These are phyloP conservation scores for Hemibagrus wyckioides DNA, from an alignment of 2,113 vertebrate species.

Conservation along the genomic window DNA sequence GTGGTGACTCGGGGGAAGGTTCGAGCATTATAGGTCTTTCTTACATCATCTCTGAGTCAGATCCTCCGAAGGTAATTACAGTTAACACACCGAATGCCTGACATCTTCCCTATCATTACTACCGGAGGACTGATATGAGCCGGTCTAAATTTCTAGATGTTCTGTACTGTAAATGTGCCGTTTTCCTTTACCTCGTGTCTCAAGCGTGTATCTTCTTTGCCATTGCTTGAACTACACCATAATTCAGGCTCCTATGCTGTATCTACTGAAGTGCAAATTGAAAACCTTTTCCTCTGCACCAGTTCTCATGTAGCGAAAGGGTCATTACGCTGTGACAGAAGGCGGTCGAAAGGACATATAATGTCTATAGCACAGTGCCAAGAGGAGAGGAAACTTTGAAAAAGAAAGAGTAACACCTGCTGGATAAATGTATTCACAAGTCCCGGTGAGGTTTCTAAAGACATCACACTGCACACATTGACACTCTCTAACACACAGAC, in stretches of 20 bases:
- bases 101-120: background rate
- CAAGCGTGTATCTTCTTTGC: slow-evolving; percentile 2
- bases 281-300: slow-evolving; percentile 17
- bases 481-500: slow-evolving; percentile 9
- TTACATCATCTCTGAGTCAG: background rate
- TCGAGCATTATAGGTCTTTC: background rate
- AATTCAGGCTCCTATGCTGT: background rate
- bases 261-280: slow-evolving; percentile 37
- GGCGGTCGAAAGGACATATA: slow-evolving; percentile 9
- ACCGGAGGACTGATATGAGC: background rate
- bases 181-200: background rate
- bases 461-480: slow-evolving; percentile 31
- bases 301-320: slow-evolving; percentile 3
- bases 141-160: background rate
- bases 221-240: slow-evolving; percentile 12
- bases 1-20: background rate
- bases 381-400: slow-evolving; percentile 11
- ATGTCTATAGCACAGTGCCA: slow-evolving; percentile 10
- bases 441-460: background rate
- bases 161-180: background rate
- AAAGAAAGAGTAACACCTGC: slow-evolving; percentile 34
- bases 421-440: slow-evolving; percentile 37
- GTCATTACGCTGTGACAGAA: slow-evolving; percentile 31
- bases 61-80: background rate
- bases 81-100: background rate